A percentile compares a stretch with the other conserved stretches of the same genome.
Evolutionary conservation across 2,113 vertebrate species (phyloP).

Genomic region (Eira barbara): DNA sequence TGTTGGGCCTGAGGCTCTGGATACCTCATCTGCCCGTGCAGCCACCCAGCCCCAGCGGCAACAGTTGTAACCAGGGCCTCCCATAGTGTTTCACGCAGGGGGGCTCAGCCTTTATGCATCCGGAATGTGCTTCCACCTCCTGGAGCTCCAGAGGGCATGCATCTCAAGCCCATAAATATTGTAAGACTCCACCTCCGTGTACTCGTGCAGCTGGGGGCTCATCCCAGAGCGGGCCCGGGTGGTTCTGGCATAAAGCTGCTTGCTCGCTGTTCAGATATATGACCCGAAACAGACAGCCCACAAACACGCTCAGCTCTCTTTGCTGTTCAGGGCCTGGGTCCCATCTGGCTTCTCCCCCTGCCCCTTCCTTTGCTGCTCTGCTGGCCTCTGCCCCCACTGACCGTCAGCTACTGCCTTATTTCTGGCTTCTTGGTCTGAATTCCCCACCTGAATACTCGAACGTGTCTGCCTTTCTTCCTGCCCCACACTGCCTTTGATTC

Average conservation of each 20-base stretch:
- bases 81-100: neutral
- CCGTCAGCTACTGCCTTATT: neutral
- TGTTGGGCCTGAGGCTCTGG: neutral
- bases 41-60: neutral
- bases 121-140: slow-evolving; percentile 26
- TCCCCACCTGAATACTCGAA: neutral
- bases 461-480: neutral
- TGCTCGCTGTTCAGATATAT: slow-evolving; percentile 46
- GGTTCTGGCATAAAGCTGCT: slow-evolving; percentile 43
- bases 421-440: neutral
- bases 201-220: slow-evolving; percentile 38
- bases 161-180: slow-evolving; percentile 63
- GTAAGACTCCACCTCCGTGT: slow-evolving; percentile 28
- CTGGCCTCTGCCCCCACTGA: neutral
- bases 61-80: neutral
- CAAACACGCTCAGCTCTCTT: neutral
- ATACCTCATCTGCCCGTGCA: neutral
- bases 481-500: neutral
- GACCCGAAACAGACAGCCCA: slow-evolving; percentile 33
- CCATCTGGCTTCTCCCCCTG: neutral
- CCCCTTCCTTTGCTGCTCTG: neutral
- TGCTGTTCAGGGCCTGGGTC: neutral
- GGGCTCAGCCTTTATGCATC: slow-evolving; percentile 22
- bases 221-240: slow-evolving; percentile 43
- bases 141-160: slow-evolving; percentile 41